phyloP scores from a whole-genome alignment of 2,888 invertebrate genomes.

The Luperina nickerlii region DNA sequence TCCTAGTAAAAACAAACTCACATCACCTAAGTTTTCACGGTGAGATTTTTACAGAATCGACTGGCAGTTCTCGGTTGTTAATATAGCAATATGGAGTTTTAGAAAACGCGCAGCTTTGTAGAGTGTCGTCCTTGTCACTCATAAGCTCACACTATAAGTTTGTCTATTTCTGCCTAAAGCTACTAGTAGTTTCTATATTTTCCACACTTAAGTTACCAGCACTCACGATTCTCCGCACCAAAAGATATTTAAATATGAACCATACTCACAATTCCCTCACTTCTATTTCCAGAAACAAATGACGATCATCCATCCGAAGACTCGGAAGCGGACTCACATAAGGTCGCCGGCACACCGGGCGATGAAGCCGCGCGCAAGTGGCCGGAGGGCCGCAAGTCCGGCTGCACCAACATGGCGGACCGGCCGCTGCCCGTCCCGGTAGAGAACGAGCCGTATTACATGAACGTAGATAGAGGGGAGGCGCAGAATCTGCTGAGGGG shows the following conservation, averaged over 20 bases:
- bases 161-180: not conserved
- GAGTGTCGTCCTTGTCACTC: not conserved
- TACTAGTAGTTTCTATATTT: not conserved
- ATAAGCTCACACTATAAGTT: not conserved
- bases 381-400: conserved; percentile 71
- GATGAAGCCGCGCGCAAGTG: conserved; percentile 58
- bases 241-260: not conserved
- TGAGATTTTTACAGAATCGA: too few species aligned
- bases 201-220: not conserved
- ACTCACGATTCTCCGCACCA: not conserved
- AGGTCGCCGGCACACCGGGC: conserved; percentile 49
- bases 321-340: conserved; percentile 74
- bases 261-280: not conserved
- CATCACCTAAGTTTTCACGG: too few species aligned
- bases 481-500: conserved; percentile 89
- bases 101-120: not conserved
- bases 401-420: conserved; percentile 82
- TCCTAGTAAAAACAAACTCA: too few species aligned
- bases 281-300: conserved; percentile 79
- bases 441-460: conserved; percentile 90
- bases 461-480: conserved; percentile 87
- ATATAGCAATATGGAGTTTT: not conserved
- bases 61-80: not conserved
- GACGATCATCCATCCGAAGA: conserved; percentile 78
- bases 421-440: conserved; percentile 88